A percentile compares a stretch with the other conserved stretches of the same genome.
phyloP scores from a whole-genome alignment of 2,888 invertebrate genomes.

The Nephrotoma flavescens region DNA sequence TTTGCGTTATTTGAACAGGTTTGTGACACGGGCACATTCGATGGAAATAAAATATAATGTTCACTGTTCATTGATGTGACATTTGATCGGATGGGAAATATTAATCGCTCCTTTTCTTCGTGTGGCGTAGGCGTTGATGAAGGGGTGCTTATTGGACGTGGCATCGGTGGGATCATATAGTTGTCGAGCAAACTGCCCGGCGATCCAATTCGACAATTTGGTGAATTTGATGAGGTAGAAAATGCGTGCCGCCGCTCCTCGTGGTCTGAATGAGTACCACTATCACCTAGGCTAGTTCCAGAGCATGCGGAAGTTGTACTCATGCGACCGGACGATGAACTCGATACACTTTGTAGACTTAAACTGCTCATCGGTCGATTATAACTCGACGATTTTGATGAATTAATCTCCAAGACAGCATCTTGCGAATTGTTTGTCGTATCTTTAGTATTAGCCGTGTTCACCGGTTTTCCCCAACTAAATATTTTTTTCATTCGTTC shows the following conservation, averaged over 20 bases:
- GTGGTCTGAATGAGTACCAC: constrained; percentile 71
- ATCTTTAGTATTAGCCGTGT: constrained; percentile 27
- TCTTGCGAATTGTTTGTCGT: constrained; percentile 5
- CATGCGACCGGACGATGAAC: constrained; percentile 56
- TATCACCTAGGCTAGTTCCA: constrained; percentile 67
- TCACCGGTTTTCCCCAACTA: constrained; percentile 42
- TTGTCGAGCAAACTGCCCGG: constrained; percentile 36
- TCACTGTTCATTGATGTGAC: constrained; percentile 26
- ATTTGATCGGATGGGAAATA: constrained; percentile 24
- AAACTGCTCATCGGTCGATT: constrained; percentile 52
- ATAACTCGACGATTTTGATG: constrained; percentile 8
- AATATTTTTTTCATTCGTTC: constrained; percentile 64
- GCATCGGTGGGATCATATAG: constrained; percentile 47
- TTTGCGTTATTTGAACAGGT: not conserved
- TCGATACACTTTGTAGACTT: constrained; percentile 51
- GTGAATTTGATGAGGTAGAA: constrained; percentile 4
- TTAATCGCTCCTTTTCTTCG: constrained; percentile 28
- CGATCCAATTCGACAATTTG: constrained; percentile 23
- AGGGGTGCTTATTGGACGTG: constrained; percentile 34
- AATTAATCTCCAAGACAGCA: not conserved
- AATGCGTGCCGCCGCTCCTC: constrained; percentile 44
- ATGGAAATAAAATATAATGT: constrained; percentile 31
- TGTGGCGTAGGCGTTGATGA: constrained; percentile 24
- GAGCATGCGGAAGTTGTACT: constrained; percentile 61
- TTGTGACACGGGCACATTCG: constrained; percentile 27